Base-by-base conservation (phyloP, 2,113 vertebrate genomes). In the Myotis brandtii region DNA sequence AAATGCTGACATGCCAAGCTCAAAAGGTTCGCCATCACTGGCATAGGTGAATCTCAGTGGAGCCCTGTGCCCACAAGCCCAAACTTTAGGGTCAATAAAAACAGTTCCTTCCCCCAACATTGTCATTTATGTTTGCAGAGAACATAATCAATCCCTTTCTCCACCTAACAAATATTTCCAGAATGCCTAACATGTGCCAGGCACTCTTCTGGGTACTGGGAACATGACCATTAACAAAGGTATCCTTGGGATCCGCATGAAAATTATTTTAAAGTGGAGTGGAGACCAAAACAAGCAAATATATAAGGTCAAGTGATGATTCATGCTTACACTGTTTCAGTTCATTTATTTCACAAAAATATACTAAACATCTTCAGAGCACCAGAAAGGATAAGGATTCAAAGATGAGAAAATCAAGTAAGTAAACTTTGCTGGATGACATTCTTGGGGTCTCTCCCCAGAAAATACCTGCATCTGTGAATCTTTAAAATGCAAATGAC, bases 401-500 rank as follows among this genome's bases (percentile, higher is more conserved):
- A 30, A 72, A 69, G 62, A 93, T 46, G 18, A 82, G 34, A 52
- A 34, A 62, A 32, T 14, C 64, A 81, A 48, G 43, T 23, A 56
- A 56, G 56, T 59, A 59, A 59, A 59, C 64, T 83, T 56, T 37
- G 21, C 34, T 32, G n/a, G 40, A 54, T 93, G 52, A 23, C 64
- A n/a, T 75, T 72, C 40, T 46, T 66, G 7, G 54, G 9, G 1
- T 59, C 72, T n/a, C 37, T 14, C 46, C 23, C 40, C 9, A 40
- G 43, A 93, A 50, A 66, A 80, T 27, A n/a, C 16, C 52, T 89
- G 76, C 20, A 93, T 70, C 76, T 43, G 56, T 87, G n/a, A 91
- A 48, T 66, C 46, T 87, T 6, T 16, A 46, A 87, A 93, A 93
- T 59, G 37, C 37, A 77, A 91, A 83, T 18, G 62, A 50, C 25